Percentiles rank a stretch among this genome's conserved stretches.
Conservation (phyloP, 2,797 vertebrate genomes). For the Micrastur ruficollis region DNA sequence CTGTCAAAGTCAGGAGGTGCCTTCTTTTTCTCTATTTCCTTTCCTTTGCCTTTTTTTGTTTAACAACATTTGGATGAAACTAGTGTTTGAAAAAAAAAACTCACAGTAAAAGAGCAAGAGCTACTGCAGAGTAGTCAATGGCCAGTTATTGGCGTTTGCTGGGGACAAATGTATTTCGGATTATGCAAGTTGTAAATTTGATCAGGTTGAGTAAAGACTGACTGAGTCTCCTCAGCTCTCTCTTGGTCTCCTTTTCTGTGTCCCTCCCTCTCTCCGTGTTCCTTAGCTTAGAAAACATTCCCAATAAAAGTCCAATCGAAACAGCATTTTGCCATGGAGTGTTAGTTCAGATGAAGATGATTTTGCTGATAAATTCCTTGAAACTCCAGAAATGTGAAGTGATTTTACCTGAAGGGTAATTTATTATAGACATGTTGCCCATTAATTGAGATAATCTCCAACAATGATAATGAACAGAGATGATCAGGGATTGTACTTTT, state of each 20-base stretch:
- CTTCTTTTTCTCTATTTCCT: not conserved
- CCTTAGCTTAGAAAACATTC: not conserved
- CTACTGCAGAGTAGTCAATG: not conserved
- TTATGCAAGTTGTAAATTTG: not conserved
- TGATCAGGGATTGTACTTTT: conserved; percentile 17
- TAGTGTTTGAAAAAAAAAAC: not conserved
- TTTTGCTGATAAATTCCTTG: conserved; percentile 12
- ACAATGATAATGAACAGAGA: not conserved
- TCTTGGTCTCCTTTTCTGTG: not conserved
- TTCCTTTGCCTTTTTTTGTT: not conserved
- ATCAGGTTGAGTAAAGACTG: not conserved
- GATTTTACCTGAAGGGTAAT: conserved; percentile 29
- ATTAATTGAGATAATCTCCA: conserved; percentile 41
- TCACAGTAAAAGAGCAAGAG: not conserved
- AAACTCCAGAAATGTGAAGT: not conserved
- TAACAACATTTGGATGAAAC: not conserved
- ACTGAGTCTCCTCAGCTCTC: not conserved
- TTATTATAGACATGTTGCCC: conserved; percentile 8
- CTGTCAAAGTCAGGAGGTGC: not conserved
- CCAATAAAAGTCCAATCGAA: not conserved
- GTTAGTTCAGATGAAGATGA: not conserved
- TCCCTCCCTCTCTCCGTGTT: not conserved
- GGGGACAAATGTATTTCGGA: not conserved
- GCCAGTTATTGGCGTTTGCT: not conserved
- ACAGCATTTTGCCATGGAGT: not conserved